Evolutionary conservation across 2,888 invertebrate species (phyloP).

Genomic region (Dasypogon diadema): DNA sequence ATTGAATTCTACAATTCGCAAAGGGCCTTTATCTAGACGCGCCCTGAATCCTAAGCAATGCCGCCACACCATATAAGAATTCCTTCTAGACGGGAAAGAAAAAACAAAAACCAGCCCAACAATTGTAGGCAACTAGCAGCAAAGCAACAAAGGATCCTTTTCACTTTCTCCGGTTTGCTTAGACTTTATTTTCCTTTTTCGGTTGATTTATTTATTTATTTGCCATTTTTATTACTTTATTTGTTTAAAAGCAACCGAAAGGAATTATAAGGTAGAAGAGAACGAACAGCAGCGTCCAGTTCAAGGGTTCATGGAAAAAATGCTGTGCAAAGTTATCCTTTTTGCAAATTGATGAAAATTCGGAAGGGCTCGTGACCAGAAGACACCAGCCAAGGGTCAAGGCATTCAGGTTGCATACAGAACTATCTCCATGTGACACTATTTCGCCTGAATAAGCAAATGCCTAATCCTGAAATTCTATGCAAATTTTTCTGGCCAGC

Average conservation of each 20-base stretch:
- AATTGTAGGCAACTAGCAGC: no score
- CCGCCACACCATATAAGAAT: no score
- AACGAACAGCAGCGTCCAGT: not conserved
- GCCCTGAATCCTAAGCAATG: conserved; percentile 23
- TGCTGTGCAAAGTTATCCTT: not conserved
- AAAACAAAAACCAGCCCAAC: no score
- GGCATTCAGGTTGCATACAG: no score
- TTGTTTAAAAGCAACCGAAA: conserved; percentile 25
- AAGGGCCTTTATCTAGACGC: conserved; percentile 19
- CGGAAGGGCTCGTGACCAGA: not conserved
- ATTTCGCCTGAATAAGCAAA: conserved; percentile 20
- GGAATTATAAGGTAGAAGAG: conserved; percentile 21
- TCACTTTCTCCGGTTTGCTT: conserved; percentile 20
- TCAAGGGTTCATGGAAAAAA: not conserved
- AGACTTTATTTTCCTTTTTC: conserved; percentile 11
- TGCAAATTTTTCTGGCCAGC: conserved; percentile 17
- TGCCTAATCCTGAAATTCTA: conserved; percentile 27
- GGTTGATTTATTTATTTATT: conserved; percentile 31
- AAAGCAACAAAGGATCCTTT: conserved; percentile 22
- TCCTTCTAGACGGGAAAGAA: conserved; percentile 6
- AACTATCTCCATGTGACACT: not conserved
- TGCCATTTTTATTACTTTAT: conserved; percentile 18
- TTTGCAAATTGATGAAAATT: conserved; percentile 8
- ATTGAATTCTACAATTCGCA: conserved; percentile 38
- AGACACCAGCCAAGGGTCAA: no score